Percentiles rank a stretch among this genome's conserved stretches.
Evolutionary conservation across 1,140 invertebrate genomes (phyloP).

Genomic region (Drosophila kanapiae): DNA sequence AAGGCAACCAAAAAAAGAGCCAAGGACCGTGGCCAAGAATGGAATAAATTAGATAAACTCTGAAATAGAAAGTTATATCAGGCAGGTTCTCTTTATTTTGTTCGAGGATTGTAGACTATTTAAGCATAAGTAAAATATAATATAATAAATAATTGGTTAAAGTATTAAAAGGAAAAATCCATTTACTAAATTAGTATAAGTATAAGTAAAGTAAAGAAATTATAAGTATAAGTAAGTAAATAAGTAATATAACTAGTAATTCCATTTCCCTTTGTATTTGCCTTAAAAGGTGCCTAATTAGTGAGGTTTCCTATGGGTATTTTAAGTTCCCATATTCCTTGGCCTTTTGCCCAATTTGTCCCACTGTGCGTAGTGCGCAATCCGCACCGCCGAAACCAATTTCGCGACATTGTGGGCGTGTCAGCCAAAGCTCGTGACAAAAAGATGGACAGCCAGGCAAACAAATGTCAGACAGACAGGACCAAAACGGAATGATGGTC

Average conservation of each 20-base stretch:
- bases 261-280: neutral
- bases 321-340: too few species aligned
- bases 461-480: slow-evolving; percentile 71
- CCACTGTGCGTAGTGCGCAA: slow-evolving; percentile 49
- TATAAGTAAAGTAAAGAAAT: too few species aligned
- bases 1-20: slow-evolving; percentile 18
- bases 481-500: slow-evolving; percentile 26
- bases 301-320: too few species aligned
- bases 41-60: neutral
- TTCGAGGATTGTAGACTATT: too few species aligned
- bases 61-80: neutral
- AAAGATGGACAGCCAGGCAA: slow-evolving; percentile 75
- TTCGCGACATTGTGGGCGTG: slow-evolving; percentile 72
- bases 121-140: neutral
- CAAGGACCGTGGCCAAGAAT: slow-evolving; percentile 6
- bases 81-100: neutral
- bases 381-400: slow-evolving; percentile 54
- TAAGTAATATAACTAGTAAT: neutral
- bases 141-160: too few species aligned
- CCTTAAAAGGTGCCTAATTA: too few species aligned
- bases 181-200: too few species aligned
- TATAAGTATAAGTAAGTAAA: too few species aligned
- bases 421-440: slow-evolving; percentile 67
- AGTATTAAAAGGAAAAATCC: too few species aligned
- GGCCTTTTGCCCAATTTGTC: neutral